Evolutionary conservation across 2,888 invertebrate genomes (phyloP), one percentile per base, ranked within the genome.

Genomic region (Salpingus planirostris): DNA sequence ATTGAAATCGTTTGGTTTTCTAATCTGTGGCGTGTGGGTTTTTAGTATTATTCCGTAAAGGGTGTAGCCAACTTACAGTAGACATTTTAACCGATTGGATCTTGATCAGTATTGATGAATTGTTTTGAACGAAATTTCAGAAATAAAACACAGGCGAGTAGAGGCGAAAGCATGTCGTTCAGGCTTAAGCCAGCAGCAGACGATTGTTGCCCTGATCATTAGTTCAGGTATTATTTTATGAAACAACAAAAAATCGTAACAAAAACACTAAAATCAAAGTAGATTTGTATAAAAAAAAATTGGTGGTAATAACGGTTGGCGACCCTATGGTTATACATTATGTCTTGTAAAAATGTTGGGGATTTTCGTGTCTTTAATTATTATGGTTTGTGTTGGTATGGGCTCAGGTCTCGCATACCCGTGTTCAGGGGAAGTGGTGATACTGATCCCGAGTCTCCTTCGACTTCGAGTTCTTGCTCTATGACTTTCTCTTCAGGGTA

Each of bases 371-470:
- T n/a, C n/a, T n/a, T n/a, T n/a, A n/a, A n/a, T n/a, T n/a, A n/a
- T n/a, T n/a, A n/a, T n/a, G n/a, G n/a, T n/a, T n/a, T n/a, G n/a
- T n/a, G n/a, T n/a, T n/a, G n/a, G n/a, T n/a, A 18, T 18, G 15
- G 30, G 18, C 10, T 11, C 47, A 65, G 65, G 62, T 78, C 80
- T 59, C 78, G 78, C 70, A 82, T 81, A 60, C 83, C 81, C 44
- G 74, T 81, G 40, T 80, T 76, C 65, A 71, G 78, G 53, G 80
- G 80, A 50, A 57, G 52, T 52, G 61, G 55, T 47, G 65, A 65
- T 46, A 55, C 54, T 38, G 66, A 64, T 34, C 57, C 59, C 38
- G 64, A 64, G 46, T 65, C 64, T 42, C 64, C 60, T 33, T 63
- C 64, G 28, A 65, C 65, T 37, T 64, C 64, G 39, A 65, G 64